phyloP scores from a whole-genome alignment of 2,888 invertebrate genomes.

The Sipha maydis region DNA sequence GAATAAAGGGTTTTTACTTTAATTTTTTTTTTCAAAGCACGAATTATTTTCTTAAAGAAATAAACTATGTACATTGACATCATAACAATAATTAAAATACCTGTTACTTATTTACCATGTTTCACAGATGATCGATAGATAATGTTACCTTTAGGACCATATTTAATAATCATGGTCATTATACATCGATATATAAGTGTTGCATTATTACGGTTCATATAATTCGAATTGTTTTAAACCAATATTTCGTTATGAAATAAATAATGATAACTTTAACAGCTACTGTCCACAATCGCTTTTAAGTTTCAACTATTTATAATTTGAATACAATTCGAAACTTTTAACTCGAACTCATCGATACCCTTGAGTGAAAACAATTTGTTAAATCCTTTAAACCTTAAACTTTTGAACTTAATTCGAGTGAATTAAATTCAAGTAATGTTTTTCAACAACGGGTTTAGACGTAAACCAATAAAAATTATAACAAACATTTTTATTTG shows the following conservation, averaged over 20 bases:
- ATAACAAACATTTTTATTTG: not conserved
- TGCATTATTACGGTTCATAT: not conserved
- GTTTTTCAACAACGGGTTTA: not conserved
- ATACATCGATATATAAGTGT: not conserved
- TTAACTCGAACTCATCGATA: constrained; percentile 1
- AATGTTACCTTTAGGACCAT: not conserved
- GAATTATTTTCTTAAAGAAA: not conserved
- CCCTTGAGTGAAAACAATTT: constrained; percentile 3
- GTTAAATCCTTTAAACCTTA: constrained; percentile 2
- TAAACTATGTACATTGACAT: not conserved
- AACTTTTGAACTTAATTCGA: not conserved
- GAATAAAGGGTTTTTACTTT: not conserved
- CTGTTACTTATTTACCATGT: too few species aligned
- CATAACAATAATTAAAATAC: not conserved
- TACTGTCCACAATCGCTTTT: not conserved
- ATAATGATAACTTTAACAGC: not conserved
- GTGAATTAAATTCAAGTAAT: not conserved
- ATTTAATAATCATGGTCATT: not conserved
- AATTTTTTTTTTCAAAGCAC: not conserved
- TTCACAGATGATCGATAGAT: not conserved
- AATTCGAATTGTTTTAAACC: not conserved
- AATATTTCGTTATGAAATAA: not conserved
- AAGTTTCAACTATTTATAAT: constrained; percentile 11
- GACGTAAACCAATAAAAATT: not conserved
- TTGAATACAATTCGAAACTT: constrained; percentile 9